A percentile compares a stretch with the other conserved stretches of the same genome.
Evolutionary conservation across 2,797 vertebrate species (phyloP).

Genomic region (Pogonophryne albipinna): DNA sequence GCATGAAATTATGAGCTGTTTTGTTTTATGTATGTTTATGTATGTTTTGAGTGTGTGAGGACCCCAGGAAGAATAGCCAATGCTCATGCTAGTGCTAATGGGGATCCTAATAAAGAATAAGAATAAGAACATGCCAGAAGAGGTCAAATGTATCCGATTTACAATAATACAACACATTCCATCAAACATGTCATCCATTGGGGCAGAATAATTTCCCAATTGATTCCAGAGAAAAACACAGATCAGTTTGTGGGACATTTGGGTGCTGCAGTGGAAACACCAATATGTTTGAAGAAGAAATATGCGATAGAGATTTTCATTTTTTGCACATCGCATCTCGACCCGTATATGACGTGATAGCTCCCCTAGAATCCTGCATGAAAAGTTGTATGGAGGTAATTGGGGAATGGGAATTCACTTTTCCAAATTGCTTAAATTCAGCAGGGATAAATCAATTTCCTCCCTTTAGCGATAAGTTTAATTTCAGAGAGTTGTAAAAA

Average conservation of each 20-base stretch:
- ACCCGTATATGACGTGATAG: neutral
- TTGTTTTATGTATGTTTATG: too few relatives aligned
- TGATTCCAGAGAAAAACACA: slow-evolving; percentile 52
- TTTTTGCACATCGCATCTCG: neutral
- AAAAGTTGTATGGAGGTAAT: neutral
- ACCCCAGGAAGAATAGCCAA: too few relatives aligned
- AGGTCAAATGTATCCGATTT: slow-evolving; percentile 36
- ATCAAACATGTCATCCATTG: slow-evolving; percentile 56
- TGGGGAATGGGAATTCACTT: neutral
- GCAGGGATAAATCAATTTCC: neutral
- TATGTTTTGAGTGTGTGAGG: too few relatives aligned
- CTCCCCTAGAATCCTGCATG: neutral
- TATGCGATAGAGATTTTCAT: slow-evolving; percentile 3
- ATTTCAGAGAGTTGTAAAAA: neutral
- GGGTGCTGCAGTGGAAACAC: slow-evolving; percentile 22
- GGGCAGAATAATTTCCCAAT: slow-evolving; percentile 55
- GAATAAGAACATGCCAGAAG: slow-evolving; percentile 24
- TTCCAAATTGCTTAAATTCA: neutral
- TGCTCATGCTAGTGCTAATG: too few relatives aligned
- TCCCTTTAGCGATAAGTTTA: neutral
- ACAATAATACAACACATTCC: slow-evolving; percentile 37
- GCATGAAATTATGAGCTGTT: too few relatives aligned
- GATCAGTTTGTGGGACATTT: slow-evolving; percentile 10
- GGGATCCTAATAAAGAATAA: too few relatives aligned
- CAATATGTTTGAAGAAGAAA: slow-evolving; percentile 17